phyloP scores from a whole-genome alignment of 2,888 invertebrate species.

The Andrena minutula region DNA sequence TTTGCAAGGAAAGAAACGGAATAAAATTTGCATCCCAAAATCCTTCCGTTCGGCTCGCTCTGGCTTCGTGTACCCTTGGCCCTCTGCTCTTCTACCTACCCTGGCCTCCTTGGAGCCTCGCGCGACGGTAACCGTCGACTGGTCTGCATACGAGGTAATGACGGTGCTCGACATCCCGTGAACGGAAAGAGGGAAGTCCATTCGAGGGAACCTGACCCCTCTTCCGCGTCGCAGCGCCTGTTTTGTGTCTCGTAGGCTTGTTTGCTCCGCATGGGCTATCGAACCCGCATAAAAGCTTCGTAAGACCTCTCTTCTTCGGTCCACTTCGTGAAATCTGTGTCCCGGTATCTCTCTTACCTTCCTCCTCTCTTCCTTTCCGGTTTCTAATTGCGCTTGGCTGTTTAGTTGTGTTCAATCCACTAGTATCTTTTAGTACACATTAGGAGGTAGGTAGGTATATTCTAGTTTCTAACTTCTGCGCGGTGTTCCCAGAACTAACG shows the following conservation, averaged over 20 bases:
- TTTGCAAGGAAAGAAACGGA: constrained; percentile 60
- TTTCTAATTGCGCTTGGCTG: background rate
- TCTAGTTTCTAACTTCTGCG: too few relatives aligned
- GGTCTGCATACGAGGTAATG: constrained; percentile 70
- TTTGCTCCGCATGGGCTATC: constrained; percentile 77
- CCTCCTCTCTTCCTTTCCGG: constrained; percentile 5
- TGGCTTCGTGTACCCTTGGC: constrained; percentile 30
- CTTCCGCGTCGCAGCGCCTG: constrained; percentile 57
- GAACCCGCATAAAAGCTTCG: constrained; percentile 74
- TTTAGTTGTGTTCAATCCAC: too few relatives aligned
- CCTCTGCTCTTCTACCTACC: constrained; percentile 28
- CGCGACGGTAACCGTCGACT: constrained; percentile 22
- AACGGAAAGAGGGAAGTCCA: constrained; percentile 73
- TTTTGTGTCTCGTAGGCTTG: constrained; percentile 75
- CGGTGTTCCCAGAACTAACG: too few relatives aligned
- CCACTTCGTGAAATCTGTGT: constrained; percentile 28
- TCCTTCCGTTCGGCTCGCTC: constrained; percentile 48
- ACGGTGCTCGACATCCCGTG: constrained; percentile 70
- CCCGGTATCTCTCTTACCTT: background rate
- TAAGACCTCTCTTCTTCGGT: constrained; percentile 21
- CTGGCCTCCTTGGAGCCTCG: background rate
- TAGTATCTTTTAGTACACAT: too few relatives aligned
- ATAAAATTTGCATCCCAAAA: constrained; percentile 81
- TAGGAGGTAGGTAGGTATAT: too few relatives aligned
- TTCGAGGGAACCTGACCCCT: constrained; percentile 55